A percentile compares a stretch with the other conserved stretches of the same genome.
These are phyloP conservation scores for Oxytorus armatus DNA, from an alignment of 2,888 invertebrate species.

Conservation along the genomic window DNA sequence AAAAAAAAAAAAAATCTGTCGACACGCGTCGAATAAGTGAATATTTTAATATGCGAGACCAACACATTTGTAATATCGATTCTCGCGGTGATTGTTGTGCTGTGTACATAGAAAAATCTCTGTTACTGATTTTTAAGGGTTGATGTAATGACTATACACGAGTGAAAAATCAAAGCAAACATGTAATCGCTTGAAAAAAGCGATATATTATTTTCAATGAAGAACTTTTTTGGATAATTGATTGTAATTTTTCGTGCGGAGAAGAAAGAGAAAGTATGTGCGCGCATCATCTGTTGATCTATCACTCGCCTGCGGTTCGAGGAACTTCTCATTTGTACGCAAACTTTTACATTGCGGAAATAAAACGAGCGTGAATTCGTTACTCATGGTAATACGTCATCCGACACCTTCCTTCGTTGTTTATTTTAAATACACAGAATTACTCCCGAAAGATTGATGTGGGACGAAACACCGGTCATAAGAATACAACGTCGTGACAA, in stretches of 20 bases:
- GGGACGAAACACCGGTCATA: too few species aligned
- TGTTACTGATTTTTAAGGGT: background rate
- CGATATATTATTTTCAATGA: slow-evolving; percentile 16
- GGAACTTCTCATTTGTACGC: slow-evolving; percentile 61
- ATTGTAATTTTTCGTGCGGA: slow-evolving; percentile 52
- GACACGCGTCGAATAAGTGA: too few species aligned
- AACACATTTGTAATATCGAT: too few species aligned
- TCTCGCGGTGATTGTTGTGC: too few species aligned
- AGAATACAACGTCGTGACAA: too few species aligned
- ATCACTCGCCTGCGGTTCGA: background rate
- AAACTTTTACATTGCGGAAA: slow-evolving; percentile 71
- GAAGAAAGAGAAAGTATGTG: slow-evolving; percentile 33
- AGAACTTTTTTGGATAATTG: slow-evolving; percentile 6
- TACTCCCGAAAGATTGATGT: too few species aligned
- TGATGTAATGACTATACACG: slow-evolving; percentile 21
- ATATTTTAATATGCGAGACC: too few species aligned
- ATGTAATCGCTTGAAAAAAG: slow-evolving; percentile 16
- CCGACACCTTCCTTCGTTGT: too few species aligned
- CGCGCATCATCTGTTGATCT: slow-evolving; percentile 33
- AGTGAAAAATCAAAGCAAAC: slow-evolving; percentile 49
- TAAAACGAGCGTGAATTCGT: slow-evolving; percentile 60
- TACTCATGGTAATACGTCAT: slow-evolving; percentile 11
- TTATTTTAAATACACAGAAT: too few species aligned
- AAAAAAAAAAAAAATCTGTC: slow-evolving; percentile 11
- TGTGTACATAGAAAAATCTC: too few species aligned